These are phyloP conservation scores for Pseudococcus longispinus DNA, from an alignment of 2,888 invertebrate genomes.

Conservation along the genomic window DNA sequence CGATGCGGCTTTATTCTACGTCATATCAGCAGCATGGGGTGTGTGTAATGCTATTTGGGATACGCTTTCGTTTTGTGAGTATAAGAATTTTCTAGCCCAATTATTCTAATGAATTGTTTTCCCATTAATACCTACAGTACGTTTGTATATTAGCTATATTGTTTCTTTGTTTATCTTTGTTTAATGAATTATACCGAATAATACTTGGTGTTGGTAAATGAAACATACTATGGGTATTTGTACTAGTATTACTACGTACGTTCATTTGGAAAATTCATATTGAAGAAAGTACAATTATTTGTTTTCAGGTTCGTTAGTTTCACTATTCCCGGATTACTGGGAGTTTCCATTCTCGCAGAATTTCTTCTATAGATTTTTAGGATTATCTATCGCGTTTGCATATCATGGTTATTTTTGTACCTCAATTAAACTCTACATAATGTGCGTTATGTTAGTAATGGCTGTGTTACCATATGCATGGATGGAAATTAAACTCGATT, in stretches of 20 bases:
- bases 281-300: not conserved
- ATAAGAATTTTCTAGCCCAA: conserved; percentile 31
- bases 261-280: conserved; percentile 9
- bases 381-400: conserved; percentile 68
- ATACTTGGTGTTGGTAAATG: not conserved
- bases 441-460: conserved; percentile 65
- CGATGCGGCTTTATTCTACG: conserved; percentile 81
- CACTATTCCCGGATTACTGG: conserved; percentile 63
- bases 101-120: conserved; percentile 40
- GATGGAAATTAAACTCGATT: conserved; percentile 65
- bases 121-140: not conserved
- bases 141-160: not conserved
- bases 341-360: conserved; percentile 64
- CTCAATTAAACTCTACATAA: conserved; percentile 64
- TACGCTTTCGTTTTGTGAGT: conserved; percentile 67
- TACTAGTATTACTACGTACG: not conserved
- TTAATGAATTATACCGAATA: conserved; percentile 7
- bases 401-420: conserved; percentile 69
- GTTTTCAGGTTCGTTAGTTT: conserved; percentile 59
- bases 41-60: conserved; percentile 88
- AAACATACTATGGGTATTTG: not conserved
- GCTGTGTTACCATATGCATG: conserved; percentile 67
- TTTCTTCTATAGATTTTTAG: conserved; percentile 68
- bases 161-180: not conserved
- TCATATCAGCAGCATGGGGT: conserved; percentile 85